phyloP scores from a whole-genome alignment of 2,888 invertebrate genomes.

The Aspidiotus destructor region DNA sequence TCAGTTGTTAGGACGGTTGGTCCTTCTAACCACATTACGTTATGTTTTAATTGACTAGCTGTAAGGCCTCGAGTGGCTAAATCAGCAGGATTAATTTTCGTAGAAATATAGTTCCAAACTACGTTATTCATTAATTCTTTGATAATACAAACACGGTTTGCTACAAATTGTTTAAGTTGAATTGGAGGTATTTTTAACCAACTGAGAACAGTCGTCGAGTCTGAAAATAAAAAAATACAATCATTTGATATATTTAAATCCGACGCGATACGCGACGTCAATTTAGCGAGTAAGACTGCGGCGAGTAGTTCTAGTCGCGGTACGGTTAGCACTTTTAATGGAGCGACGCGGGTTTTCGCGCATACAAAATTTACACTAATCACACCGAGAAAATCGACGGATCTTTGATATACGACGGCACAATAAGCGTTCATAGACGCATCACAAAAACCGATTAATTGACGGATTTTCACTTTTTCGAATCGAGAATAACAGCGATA shows the following conservation, averaged over 20 bases:
- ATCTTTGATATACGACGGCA: not conserved
- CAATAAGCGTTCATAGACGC: not conserved
- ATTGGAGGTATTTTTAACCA: not conserved
- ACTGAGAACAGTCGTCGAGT: not conserved
- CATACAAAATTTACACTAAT: not conserved
- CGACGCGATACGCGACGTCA: not conserved
- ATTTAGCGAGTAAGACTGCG: not conserved
- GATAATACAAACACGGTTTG: not conserved
- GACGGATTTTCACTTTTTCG: not conserved
- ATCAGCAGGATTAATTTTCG: constrained; percentile 5
- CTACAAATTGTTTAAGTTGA: not conserved
- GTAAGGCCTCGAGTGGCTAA: not conserved
- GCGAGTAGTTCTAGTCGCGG: not conserved
- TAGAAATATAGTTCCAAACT: not conserved
- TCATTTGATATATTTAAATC: not conserved
- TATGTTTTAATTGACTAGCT: not conserved
- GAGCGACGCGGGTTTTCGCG: constrained; percentile 3
- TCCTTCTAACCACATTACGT: not conserved
- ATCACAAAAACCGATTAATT: constrained; percentile 15
- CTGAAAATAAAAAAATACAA: not conserved
- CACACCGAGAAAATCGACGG: not conserved
- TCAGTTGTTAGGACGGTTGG: not conserved
- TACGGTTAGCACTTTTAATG: not conserved
- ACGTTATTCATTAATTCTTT: not conserved
- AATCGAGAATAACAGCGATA: constrained; percentile 13